Evolutionary conservation across 2,797 vertebrate genomes (phyloP).

Genomic region (Graptemys geographica): DNA sequence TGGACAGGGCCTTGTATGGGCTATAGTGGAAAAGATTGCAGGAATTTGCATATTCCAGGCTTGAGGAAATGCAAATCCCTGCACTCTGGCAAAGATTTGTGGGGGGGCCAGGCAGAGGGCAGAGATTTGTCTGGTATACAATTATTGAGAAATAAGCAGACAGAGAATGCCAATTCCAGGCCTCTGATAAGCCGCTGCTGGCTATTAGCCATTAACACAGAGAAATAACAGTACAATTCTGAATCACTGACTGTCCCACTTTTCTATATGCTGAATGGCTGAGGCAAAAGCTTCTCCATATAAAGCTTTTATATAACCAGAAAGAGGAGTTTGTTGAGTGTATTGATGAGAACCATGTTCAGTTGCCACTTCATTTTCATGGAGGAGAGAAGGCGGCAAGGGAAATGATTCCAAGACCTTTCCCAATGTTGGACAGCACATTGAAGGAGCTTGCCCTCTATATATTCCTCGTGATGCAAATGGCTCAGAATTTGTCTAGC

Average conservation of each 20-base stretch:
- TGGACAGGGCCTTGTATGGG: neutral
- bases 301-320: conserved; percentile 5
- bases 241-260: conserved; percentile 60
- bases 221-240: neutral
- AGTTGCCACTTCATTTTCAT: conserved; percentile 4
- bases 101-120: accelerated
- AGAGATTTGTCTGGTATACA: neutral
- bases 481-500: conserved; percentile 1
- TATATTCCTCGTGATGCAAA: conserved; percentile 9
- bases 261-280: conserved; percentile 41
- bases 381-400: neutral
- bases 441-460: neutral
- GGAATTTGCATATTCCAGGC: neutral
- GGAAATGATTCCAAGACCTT: conserved; percentile 2
- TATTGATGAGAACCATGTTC: conserved; percentile 9
- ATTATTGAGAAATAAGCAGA: neutral
- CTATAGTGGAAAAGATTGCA: neutral
- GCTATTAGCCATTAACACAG: conserved; percentile 29
- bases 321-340: neutral
- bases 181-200: conserved; percentile 44
- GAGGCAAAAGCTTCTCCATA: conserved; percentile 30
- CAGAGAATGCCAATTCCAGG: neutral
- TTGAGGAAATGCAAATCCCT: neutral
- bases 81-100: neutral
- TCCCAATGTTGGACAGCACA: neutral